These are phyloP conservation scores for Oxytorus armatus DNA, from an alignment of 2,888 invertebrate species.

Conservation along the genomic window DNA sequence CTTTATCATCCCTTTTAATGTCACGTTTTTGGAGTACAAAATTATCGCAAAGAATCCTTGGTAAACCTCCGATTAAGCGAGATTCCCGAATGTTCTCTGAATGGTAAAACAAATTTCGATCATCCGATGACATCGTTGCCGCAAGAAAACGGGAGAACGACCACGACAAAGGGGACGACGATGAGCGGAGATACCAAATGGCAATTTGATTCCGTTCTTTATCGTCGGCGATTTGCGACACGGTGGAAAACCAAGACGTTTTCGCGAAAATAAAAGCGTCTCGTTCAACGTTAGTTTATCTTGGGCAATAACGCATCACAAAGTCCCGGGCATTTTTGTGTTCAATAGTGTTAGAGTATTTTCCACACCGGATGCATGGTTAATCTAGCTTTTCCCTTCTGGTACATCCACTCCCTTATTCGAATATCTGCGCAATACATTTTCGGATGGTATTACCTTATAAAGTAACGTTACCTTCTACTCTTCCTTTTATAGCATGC, in stretches of 20 bases:
- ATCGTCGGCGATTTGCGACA: conserved; percentile 17
- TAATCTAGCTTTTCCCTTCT: background rate
- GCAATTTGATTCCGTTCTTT: background rate
- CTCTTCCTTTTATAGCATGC: background rate
- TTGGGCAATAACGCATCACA: conserved; percentile 25
- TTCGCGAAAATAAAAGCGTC: conserved; percentile 20
- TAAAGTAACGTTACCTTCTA: background rate
- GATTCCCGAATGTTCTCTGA: background rate
- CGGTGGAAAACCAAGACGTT: background rate
- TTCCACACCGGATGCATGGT: background rate
- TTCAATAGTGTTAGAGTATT: too few species aligned
- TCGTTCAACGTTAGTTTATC: conserved; percentile 16
- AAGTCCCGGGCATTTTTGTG: too few species aligned
- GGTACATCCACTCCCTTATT: background rate
- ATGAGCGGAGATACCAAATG: background rate
- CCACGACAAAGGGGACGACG: background rate
- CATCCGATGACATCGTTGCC: background rate
- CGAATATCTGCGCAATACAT: background rate
- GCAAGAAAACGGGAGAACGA: background rate
- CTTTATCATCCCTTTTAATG: background rate
- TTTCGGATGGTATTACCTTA: too few species aligned
- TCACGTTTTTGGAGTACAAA: background rate
- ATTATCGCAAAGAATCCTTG: background rate
- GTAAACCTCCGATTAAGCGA: background rate
- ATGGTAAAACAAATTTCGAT: conserved; percentile 19